A percentile compares a stretch with the other conserved stretches of the same genome.
These are phyloP conservation scores for Mystacides longicornis DNA, from an alignment of 2,888 invertebrate genomes.

Conservation along the genomic window DNA sequence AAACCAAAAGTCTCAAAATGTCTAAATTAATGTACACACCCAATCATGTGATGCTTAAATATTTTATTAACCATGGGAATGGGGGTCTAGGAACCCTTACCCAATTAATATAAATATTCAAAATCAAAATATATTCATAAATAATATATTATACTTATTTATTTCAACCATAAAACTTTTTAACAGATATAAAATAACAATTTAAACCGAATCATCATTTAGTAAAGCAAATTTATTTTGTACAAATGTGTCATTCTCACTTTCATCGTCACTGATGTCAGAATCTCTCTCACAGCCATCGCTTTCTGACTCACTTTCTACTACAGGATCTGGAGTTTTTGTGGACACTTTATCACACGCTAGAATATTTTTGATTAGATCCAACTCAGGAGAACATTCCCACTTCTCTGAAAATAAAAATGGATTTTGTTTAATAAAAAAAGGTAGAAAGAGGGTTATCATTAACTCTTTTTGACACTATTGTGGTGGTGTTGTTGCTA, in stretches of 20 bases:
- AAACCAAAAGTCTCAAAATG: too few relatives aligned
- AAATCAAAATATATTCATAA: too few relatives aligned
- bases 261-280: slow-evolving; percentile 25
- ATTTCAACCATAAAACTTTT: too few relatives aligned
- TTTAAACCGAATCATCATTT: slow-evolving; percentile 7
- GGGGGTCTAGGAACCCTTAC: too few relatives aligned
- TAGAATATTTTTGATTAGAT: slow-evolving; percentile 61
- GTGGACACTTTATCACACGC: slow-evolving; percentile 36
- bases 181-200: too few relatives aligned
- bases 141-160: too few relatives aligned
- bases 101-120: too few relatives aligned
- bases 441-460: background rate
- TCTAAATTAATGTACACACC: too few relatives aligned
- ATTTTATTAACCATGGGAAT: too few relatives aligned
- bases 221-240: slow-evolving; percentile 26
- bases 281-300: slow-evolving; percentile 24
- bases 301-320: slow-evolving; percentile 27
- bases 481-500: too few relatives aligned
- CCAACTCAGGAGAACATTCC: slow-evolving; percentile 53
- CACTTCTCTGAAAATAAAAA: slow-evolving; percentile 47
- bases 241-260: slow-evolving; percentile 31
- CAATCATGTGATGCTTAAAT: too few relatives aligned
- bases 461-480: background rate
- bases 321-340: slow-evolving; percentile 14
- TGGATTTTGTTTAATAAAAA: too few relatives aligned